Evolutionary conservation across 2,113 vertebrate genomes (phyloP).

Genomic region (Xerus inauris): DNA sequence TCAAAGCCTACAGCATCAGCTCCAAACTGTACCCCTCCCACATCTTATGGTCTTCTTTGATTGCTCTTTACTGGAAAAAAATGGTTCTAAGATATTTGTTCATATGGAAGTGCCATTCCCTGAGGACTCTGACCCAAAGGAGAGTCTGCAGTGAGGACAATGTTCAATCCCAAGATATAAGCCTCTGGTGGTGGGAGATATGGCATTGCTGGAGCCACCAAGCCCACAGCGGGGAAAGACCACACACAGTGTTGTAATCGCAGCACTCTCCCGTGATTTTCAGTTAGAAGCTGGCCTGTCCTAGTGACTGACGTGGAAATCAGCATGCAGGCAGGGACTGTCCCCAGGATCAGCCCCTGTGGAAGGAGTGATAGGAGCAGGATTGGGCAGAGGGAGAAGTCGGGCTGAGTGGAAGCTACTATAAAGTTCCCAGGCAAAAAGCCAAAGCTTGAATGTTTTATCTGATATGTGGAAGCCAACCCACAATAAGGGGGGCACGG

Average conservation of each 20-base stretch:
- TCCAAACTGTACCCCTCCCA: not conserved
- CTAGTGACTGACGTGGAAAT: not conserved
- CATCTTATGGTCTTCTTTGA: not conserved
- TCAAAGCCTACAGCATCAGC: not conserved
- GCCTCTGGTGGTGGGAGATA: not conserved
- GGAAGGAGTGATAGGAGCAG: not conserved
- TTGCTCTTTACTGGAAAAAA: not conserved
- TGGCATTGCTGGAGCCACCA: fast-evolving
- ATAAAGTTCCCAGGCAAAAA: not conserved
- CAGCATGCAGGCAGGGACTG: not conserved
- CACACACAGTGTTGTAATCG: not conserved
- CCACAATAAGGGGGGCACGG: no score
- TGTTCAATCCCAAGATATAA: not conserved
- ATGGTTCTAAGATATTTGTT: not conserved
- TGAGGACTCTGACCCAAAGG: not conserved
- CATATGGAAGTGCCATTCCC: not conserved
- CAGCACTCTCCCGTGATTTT: not conserved
- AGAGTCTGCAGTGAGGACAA: not conserved
- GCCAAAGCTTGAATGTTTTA: no score
- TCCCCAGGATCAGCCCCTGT: not conserved
- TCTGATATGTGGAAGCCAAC: no score
- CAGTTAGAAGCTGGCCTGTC: not conserved
- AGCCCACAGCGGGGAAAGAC: not conserved
- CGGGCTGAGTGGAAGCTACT: not conserved
- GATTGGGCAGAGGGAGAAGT: not conserved